These are phyloP conservation scores for Salmo trutta DNA, from an alignment of 2,797 vertebrate species.

Conservation along the genomic window DNA sequence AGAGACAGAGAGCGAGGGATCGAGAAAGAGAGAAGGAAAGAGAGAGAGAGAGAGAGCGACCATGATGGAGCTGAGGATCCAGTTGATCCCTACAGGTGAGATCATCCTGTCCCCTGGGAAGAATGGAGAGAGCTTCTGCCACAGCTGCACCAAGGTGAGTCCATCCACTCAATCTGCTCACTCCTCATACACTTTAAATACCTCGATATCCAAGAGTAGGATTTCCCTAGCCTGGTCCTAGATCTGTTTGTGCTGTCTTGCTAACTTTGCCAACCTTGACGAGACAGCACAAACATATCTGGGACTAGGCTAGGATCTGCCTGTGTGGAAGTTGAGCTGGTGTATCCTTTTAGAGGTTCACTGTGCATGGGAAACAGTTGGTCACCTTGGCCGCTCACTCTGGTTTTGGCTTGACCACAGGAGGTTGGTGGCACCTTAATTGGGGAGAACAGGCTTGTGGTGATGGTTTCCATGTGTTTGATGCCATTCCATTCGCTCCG, in stretches of 20 bases:
- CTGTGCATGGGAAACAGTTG: background rate
- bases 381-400: background rate
- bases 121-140: constrained; percentile 77
- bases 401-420: too few relatives aligned
- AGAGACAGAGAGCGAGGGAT: background rate
- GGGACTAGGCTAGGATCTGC: background rate
- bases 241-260: constrained; percentile 20
- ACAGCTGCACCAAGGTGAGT: constrained; percentile 74
- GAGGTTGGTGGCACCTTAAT: too few relatives aligned
- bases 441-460: too few relatives aligned
- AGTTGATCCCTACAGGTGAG: constrained; percentile 79
- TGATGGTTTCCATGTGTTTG: too few relatives aligned
- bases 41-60: constrained; percentile 58
- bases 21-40: background rate
- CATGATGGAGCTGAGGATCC: constrained; percentile 82
- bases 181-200: constrained; percentile 14
- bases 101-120: constrained; percentile 78
- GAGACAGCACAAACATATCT: background rate
- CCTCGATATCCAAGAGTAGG: background rate
- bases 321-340: background rate
- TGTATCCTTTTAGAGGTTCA: background rate
- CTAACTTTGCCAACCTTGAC: too few relatives aligned
- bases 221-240: background rate
- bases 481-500: too few relatives aligned
- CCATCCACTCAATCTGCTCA: constrained; percentile 3